Evolutionary conservation across 2,113 vertebrate genomes (phyloP).

Genomic region (Chiloscyllium plagiosum): DNA sequence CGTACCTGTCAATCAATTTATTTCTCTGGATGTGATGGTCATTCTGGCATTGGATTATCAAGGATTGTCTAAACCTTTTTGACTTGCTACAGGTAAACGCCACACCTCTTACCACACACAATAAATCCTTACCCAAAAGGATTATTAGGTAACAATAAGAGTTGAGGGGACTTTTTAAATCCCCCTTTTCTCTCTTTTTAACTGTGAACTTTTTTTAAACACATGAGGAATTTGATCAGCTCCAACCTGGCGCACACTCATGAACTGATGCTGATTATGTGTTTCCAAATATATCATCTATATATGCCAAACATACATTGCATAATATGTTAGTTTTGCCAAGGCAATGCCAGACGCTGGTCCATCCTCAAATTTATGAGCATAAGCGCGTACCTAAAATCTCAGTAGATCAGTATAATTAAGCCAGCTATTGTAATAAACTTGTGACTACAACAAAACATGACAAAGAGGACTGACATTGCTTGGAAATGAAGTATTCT

Average conservation of each 20-base stretch:
- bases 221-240: neutral
- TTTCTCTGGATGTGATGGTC: neutral
- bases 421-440: neutral
- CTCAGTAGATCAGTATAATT: neutral
- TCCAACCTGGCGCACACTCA: neutral
- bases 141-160: neutral
- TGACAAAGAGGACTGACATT: neutral
- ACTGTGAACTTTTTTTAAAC: neutral
- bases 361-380: neutral
- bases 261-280: neutral
- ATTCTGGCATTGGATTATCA: neutral
- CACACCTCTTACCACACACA: neutral
- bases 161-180: neutral
- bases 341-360: neutral
- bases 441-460: neutral
- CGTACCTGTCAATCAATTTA: neutral
- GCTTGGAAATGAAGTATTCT: neutral
- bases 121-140: neutral
- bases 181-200: neutral
- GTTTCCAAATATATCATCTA: neutral
- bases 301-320: neutral
- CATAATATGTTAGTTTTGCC: neutral
- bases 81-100: neutral
- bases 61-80: neutral
- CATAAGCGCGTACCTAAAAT: neutral